phyloP scores from a whole-genome alignment of 2,888 invertebrate genomes.

The Chrysina gloriosa region DNA sequence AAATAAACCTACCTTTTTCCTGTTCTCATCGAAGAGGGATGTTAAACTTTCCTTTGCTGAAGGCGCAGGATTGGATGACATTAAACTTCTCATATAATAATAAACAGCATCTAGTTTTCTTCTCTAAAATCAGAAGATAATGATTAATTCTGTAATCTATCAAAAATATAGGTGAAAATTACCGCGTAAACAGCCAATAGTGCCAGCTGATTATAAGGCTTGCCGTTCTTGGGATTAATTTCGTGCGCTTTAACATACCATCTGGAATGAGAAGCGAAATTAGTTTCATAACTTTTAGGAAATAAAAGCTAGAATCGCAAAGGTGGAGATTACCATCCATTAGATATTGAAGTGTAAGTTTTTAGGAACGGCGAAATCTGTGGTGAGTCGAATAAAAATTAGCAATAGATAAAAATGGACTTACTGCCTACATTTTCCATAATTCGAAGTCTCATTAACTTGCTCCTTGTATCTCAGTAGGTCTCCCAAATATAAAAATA shows the following conservation, averaged over 20 bases:
- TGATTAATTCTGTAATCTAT: neutral
- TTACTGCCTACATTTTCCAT: constrained; percentile 79
- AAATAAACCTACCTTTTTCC: constrained; percentile 84
- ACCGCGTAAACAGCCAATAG: constrained; percentile 86
- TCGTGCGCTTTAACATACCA: constrained; percentile 95
- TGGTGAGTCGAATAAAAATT: too few relatives aligned
- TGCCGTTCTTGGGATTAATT: constrained; percentile 93
- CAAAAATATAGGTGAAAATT: constrained; percentile 60
- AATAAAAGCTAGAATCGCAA: too few relatives aligned
- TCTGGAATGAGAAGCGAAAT: constrained; percentile 60
- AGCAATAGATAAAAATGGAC: constrained; percentile 58
- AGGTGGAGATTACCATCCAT: too few relatives aligned
- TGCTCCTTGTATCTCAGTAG: constrained; percentile 91
- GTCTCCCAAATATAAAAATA: constrained; percentile 92
- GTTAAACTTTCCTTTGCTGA: constrained; percentile 92
- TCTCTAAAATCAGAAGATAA: constrained; percentile 72
- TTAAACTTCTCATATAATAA: constrained; percentile 94
- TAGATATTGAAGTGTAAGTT: too few relatives aligned
- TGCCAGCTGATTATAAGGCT: constrained; percentile 95
- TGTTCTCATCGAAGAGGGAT: constrained; percentile 90
- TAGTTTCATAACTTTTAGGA: too few relatives aligned
- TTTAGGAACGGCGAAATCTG: too few relatives aligned
- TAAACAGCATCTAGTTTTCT: constrained; percentile 96
- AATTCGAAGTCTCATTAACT: constrained; percentile 83
- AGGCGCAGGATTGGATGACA: constrained; percentile 92